These are phyloP conservation scores for Galaxea fascicularis DNA, from an alignment of 92 coral and sea anemone species.

Conservation along the genomic window DNA sequence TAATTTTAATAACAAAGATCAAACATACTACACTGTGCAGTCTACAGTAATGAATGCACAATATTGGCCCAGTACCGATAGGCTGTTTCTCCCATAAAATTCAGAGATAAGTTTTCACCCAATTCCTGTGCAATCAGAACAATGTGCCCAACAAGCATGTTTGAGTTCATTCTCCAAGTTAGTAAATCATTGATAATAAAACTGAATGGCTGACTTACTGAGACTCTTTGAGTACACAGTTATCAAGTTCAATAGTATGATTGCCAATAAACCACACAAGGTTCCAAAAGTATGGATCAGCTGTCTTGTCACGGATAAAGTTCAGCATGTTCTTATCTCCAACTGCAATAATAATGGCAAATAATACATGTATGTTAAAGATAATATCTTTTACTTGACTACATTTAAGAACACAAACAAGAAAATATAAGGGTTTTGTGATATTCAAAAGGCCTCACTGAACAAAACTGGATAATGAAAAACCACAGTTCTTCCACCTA, in stretches of 20 bases:
- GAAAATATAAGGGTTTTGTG: background rate
- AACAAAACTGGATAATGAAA: too few species aligned
- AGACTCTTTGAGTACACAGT: constrained; percentile 87
- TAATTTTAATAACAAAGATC: too few species aligned
- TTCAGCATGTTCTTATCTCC: constrained; percentile 93
- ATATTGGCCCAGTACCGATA: too few species aligned
- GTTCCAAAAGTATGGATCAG: constrained; percentile 97
- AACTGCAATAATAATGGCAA: constrained; percentile 77
- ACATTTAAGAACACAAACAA: background rate
- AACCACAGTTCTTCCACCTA: too few species aligned
- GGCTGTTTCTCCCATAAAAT: too few species aligned
- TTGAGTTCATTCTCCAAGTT: too few species aligned
- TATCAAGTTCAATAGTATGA: constrained; percentile 95
- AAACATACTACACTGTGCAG: too few species aligned
- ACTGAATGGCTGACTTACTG: constrained; percentile 70
- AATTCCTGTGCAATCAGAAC: too few species aligned
- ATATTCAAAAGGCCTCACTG: background rate
- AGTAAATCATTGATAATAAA: too few species aligned
- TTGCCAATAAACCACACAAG: constrained; percentile 99
- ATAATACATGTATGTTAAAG: background rate
- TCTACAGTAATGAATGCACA: too few species aligned
- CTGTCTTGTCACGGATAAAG: constrained; percentile 97
- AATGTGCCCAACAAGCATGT: too few species aligned
- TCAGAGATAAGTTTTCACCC: too few species aligned
- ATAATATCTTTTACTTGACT: background rate